These are phyloP conservation scores for Apis dorsata DNA, from an alignment of 1,140 invertebrate genomes.

Conservation along the genomic window DNA sequence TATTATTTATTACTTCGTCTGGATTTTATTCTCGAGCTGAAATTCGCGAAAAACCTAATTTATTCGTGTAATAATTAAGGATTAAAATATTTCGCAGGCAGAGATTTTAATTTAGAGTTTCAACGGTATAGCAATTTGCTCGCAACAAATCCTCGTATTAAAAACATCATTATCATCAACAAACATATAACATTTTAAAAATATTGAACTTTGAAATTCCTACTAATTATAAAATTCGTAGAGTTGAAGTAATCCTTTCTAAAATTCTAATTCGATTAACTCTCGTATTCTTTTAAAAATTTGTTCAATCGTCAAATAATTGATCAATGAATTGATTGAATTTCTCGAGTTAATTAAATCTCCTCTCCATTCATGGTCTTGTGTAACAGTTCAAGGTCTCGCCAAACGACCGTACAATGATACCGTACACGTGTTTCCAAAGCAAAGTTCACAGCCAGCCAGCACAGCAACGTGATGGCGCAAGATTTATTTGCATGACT, in stretches of 20 bases:
- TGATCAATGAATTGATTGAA: background rate
- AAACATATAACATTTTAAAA: too few species aligned
- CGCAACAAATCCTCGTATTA: background rate
- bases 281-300: background rate
- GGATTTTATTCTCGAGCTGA: background rate
- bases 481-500: constrained; percentile 30
- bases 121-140: background rate
- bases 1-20: background rate
- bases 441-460: constrained; percentile 5
- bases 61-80: background rate
- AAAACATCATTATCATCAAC: background rate
- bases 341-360: background rate
- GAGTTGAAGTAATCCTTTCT: too few species aligned
- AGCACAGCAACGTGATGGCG: background rate
- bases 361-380: too few species aligned
- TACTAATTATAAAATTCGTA: too few species aligned
- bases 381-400: background rate
- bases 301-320: background rate
- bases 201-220: too few species aligned
- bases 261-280: background rate
- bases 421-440: background rate
- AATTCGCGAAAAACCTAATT: background rate
- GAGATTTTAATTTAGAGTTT: background rate
- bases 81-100: background rate
- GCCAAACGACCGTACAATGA: background rate